A percentile compares a stretch with the other conserved stretches of the same genome.
Evolutionary conservation across 1,140 invertebrate genomes (phyloP).

Genomic region (Zophobas atratus): DNA sequence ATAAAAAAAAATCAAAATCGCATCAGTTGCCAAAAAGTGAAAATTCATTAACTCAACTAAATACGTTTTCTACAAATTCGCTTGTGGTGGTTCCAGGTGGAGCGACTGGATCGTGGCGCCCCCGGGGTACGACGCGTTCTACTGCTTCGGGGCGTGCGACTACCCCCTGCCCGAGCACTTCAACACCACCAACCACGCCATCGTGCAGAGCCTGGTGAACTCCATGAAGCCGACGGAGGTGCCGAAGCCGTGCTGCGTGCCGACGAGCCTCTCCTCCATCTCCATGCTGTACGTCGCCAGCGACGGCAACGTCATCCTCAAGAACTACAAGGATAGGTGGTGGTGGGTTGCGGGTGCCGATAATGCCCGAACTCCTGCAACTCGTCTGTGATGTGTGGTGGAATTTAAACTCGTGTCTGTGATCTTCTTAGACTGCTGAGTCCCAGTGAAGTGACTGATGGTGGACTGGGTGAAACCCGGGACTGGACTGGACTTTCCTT

Average conservation of each 20-base stretch:
- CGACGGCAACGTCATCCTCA: slow-evolving; percentile 93
- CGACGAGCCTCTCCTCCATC: slow-evolving; percentile 90
- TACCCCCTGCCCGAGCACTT: slow-evolving; percentile 94
- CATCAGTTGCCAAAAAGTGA: too few relatives aligned
- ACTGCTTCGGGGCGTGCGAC: slow-evolving; percentile 95
- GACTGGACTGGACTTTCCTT: slow-evolving; percentile 9
- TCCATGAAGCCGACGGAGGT: slow-evolving; percentile 90
- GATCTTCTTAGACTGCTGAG: slow-evolving; percentile 50
- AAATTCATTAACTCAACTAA: too few relatives aligned
- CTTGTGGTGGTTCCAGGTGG: slow-evolving; percentile 73
- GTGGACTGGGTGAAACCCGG: slow-evolving; percentile 37
- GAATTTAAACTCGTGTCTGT: slow-evolving; percentile 50
- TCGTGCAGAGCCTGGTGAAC: slow-evolving; percentile 97
- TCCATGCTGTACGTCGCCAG: slow-evolving; percentile 96
- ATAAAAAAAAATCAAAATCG: too few relatives aligned
- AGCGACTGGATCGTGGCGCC: slow-evolving; percentile 99
- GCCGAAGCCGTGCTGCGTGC: slow-evolving; percentile 94
- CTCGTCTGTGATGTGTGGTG: slow-evolving; percentile 49
- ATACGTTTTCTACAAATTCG: too few relatives aligned
- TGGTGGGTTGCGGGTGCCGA: slow-evolving; percentile 94
- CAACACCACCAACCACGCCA: slow-evolving; percentile 98
- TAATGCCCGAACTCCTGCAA: slow-evolving; percentile 68
- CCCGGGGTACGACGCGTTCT: slow-evolving; percentile 94
- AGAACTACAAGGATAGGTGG: slow-evolving; percentile 97
- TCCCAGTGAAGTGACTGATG: slow-evolving; percentile 48